These are phyloP conservation scores for Peromyscus californicus DNA, from an alignment of 2,113 vertebrate genomes.

Conservation along the genomic window DNA sequence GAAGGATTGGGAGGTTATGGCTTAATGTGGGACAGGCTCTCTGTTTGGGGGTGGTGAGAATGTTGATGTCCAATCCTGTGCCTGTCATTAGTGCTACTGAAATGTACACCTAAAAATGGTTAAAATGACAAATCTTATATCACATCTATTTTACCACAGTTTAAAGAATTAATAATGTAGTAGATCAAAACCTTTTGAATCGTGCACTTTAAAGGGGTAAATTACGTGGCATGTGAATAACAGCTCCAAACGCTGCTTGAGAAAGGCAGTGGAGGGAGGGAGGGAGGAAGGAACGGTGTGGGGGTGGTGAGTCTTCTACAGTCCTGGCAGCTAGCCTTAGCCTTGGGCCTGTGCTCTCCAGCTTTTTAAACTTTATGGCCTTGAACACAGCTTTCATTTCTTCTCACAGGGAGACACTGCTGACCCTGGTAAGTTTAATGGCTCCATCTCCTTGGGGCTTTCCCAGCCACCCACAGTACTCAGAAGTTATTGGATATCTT, in stretches of 20 bases:
- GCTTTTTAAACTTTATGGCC: background rate
- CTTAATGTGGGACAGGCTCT: background rate
- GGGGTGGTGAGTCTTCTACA: accelerated
- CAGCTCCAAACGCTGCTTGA: background rate
- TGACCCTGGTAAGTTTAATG: background rate
- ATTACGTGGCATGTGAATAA: background rate
- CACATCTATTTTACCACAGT: background rate
- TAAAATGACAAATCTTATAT: background rate
- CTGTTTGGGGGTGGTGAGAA: background rate
- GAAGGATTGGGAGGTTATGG: background rate
- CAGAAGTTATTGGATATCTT: background rate
- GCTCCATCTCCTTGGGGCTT: background rate
- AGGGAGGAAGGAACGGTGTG: no score
- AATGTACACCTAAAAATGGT: background rate
- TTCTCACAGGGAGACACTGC: background rate
- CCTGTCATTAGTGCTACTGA: background rate
- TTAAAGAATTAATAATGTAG: background rate
- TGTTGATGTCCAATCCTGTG: background rate
- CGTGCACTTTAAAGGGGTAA: background rate
- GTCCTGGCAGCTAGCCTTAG: background rate
- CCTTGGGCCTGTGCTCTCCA: background rate
- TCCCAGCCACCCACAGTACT: background rate
- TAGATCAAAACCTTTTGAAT: background rate
- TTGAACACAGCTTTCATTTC: background rate
- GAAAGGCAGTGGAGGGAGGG: background rate